phyloP scores from a whole-genome alignment of 2,888 invertebrate species.

The Orthonychiurus folsomi region DNA sequence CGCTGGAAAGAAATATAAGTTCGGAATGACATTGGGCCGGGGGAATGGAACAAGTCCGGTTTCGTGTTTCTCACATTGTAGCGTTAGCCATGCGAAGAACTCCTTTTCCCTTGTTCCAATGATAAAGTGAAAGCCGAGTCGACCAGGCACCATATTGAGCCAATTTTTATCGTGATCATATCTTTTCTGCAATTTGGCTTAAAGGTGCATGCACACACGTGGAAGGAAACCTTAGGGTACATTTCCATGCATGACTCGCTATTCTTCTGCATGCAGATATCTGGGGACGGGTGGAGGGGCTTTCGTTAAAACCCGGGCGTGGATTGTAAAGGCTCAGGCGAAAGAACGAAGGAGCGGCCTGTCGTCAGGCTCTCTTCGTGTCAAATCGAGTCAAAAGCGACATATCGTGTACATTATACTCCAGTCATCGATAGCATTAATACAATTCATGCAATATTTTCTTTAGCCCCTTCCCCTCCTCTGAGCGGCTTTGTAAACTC shows the following conservation, averaged over 20 bases:
- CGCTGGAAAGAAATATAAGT: too few species aligned
- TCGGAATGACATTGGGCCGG: too few species aligned
- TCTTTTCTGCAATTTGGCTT: neutral
- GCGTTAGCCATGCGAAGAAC: neutral
- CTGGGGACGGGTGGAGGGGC: too few species aligned
- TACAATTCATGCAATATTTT: neutral
- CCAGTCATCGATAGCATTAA: neutral
- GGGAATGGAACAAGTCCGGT: too few species aligned
- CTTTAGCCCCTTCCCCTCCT: neutral
- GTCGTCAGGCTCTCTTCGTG: neutral
- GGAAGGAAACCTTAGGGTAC: neutral
- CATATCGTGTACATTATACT: conserved; percentile 1
- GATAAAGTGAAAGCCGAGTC: neutral
- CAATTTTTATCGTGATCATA: conserved; percentile 1
- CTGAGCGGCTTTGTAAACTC: too few species aligned
- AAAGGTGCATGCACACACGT: neutral
- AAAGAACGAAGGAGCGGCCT: neutral
- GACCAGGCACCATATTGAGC: neutral
- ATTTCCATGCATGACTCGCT: neutral
- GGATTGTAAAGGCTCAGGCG: neutral
- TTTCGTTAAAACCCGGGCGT: neutral
- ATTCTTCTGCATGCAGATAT: neutral
- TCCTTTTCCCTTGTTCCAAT: neutral
- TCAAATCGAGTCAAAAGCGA: neutral
- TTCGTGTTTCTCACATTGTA: neutral